Evolutionary conservation across 2,888 invertebrate species (phyloP).

Genomic region (Willowsia nigromaculata): DNA sequence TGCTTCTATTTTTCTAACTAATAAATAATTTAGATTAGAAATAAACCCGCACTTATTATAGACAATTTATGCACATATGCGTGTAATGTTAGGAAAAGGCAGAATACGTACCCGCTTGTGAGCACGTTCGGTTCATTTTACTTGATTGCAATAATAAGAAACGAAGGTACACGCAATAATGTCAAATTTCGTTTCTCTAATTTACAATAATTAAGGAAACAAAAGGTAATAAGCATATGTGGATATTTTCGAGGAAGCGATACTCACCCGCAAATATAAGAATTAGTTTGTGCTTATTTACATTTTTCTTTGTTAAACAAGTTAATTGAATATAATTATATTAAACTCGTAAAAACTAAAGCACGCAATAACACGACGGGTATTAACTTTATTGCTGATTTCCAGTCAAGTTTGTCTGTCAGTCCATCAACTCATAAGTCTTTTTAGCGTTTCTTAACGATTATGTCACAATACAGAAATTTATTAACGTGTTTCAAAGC

Average conservation of each 20-base stretch:
- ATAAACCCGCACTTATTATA: slow-evolving; percentile 54
- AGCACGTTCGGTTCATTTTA: slow-evolving; percentile 45
- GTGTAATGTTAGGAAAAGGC: slow-evolving; percentile 45
- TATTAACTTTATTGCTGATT: too few species aligned
- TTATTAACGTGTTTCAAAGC: too few species aligned
- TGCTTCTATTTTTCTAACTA: not conserved
- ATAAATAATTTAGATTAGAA: slow-evolving; percentile 5
- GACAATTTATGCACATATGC: slow-evolving; percentile 63
- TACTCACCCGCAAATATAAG: not conserved
- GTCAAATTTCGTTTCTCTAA: slow-evolving; percentile 9
- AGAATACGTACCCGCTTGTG: slow-evolving; percentile 72
- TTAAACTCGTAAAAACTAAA: too few species aligned
- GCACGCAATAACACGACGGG: too few species aligned
- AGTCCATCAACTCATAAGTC: too few species aligned
- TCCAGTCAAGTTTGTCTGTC: too few species aligned
- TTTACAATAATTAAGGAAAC: slow-evolving; percentile 40
- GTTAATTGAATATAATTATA: slow-evolving; percentile 31
- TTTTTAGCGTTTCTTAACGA: too few species aligned
- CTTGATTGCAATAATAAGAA: not conserved
- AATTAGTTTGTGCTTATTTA: not conserved
- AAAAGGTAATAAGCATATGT: slow-evolving; percentile 45
- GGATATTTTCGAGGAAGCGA: not conserved
- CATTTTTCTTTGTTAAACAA: not conserved
- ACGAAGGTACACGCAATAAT: slow-evolving; percentile 11
- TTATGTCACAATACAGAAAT: too few species aligned